Conservation (phyloP, 1,140 invertebrate genomes). For the Orius laevigatus region DNA sequence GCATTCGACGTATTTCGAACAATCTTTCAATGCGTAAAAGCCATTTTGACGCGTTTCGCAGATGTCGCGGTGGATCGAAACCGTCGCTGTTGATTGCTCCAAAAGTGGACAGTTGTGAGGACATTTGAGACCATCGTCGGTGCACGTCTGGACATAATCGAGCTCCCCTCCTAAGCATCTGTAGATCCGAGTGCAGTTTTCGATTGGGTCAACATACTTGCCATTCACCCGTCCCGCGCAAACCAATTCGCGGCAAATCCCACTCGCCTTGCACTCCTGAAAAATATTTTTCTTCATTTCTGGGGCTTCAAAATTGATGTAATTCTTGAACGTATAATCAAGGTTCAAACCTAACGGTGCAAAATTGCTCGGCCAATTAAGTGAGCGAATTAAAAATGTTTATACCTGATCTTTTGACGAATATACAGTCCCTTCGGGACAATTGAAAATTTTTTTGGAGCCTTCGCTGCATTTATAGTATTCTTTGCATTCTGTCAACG, state of each 20-base stretch:
- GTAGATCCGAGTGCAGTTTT: slow-evolving; percentile 24
- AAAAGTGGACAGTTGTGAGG: slow-evolving; percentile 21
- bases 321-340: too few relatives aligned
- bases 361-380: too few relatives aligned
- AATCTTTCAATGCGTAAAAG: slow-evolving; percentile 22
- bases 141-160: slow-evolving; percentile 27
- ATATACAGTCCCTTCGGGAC: too few relatives aligned
- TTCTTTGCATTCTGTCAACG: too few relatives aligned
- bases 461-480: too few relatives aligned
- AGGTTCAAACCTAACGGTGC: too few relatives aligned
- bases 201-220: slow-evolving; percentile 24
- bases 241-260: slow-evolving; percentile 27
- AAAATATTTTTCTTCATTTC: too few relatives aligned
- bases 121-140: slow-evolving; percentile 27
- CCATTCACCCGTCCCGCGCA: slow-evolving; percentile 27
- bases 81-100: slow-evolving; percentile 27
- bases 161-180: slow-evolving; percentile 24
- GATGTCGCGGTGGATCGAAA: slow-evolving; percentile 26
- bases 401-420: too few relatives aligned
- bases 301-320: too few relatives aligned
- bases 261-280: slow-evolving; percentile 19
- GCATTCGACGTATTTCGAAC: slow-evolving; percentile 24
- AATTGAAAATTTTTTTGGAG: too few relatives aligned
- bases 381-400: too few relatives aligned
- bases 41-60: slow-evolving; percentile 11